A percentile compares a stretch with the other conserved stretches of the same genome.
These are phyloP conservation scores for Troilus luridus DNA, from an alignment of 2,888 invertebrate genomes.

Conservation along the genomic window DNA sequence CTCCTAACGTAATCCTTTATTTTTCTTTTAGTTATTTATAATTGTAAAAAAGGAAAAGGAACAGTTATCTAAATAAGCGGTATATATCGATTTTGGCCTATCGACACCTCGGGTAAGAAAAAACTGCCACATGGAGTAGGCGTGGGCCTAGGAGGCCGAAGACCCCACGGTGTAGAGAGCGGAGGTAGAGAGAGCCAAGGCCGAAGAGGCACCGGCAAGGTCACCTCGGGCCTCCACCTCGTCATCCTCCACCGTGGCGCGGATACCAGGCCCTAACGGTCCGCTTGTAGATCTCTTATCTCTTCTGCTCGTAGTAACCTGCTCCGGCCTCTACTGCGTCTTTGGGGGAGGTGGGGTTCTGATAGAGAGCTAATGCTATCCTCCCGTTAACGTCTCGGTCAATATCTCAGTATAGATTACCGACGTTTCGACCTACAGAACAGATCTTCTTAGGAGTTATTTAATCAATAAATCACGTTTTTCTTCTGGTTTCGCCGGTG, in stretches of 20 bases:
- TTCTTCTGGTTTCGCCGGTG: too few relatives aligned
- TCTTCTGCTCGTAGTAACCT: background rate
- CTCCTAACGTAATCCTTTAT: too few relatives aligned
- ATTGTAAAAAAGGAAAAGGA: too few relatives aligned
- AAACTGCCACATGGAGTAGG: background rate
- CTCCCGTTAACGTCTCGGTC: too few relatives aligned
- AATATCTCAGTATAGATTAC: too few relatives aligned
- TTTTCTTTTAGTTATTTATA: too few relatives aligned
- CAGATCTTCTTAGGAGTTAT: too few relatives aligned
- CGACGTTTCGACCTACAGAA: too few relatives aligned
- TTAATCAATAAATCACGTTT: too few relatives aligned
- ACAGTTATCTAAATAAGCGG: too few relatives aligned
- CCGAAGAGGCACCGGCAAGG: conserved; percentile 48
- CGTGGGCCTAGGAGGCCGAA: conserved; percentile 35
- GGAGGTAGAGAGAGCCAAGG: conserved; percentile 42
- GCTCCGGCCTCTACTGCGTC: background rate
- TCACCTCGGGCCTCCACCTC: background rate
- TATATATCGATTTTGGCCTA: too few relatives aligned
- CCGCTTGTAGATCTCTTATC: conserved; percentile 34
- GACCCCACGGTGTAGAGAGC: conserved; percentile 43
- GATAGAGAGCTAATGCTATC: too few relatives aligned
- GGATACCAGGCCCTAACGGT: conserved; percentile 45
- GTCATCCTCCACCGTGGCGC: background rate
- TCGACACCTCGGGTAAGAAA: background rate
- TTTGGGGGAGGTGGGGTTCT: background rate